phyloP scores from a whole-genome alignment of 2,797 vertebrate genomes.

The Vipera ursinii region DNA sequence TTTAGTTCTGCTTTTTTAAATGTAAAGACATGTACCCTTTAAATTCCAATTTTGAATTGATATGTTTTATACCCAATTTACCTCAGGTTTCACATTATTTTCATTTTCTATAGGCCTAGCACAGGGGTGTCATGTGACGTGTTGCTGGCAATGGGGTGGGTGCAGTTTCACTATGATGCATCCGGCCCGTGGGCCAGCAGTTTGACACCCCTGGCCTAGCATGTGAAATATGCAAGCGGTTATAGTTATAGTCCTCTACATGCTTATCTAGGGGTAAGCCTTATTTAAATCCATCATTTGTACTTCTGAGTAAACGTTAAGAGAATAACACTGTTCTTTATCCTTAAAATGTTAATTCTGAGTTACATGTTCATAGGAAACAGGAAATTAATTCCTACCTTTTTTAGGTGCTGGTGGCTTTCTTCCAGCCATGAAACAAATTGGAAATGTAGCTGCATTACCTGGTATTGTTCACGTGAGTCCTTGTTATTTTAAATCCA shows the following conservation, averaged over 20 bases:
- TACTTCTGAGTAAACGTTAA: background rate
- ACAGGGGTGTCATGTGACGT: too few relatives aligned
- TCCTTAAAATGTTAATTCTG: background rate
- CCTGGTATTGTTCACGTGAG: constrained; percentile 90
- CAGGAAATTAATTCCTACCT: background rate
- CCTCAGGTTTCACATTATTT: background rate
- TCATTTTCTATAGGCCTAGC: background rate
- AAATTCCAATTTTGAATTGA: background rate
- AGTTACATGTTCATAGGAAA: background rate
- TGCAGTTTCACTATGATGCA: too few relatives aligned
- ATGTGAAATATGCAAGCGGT: background rate
- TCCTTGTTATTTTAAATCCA: background rate
- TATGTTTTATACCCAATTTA: background rate
- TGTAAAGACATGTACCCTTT: background rate
- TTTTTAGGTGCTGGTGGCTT: constrained; percentile 88
- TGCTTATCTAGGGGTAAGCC: background rate
- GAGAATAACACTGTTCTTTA: background rate
- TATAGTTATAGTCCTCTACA: background rate
- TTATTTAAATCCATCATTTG: background rate
- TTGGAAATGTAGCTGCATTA: constrained; percentile 94
- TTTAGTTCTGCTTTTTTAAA: background rate
- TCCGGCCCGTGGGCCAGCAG: too few relatives aligned
- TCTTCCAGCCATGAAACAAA: constrained; percentile 97
- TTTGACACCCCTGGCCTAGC: background rate
- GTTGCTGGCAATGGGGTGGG: too few relatives aligned